Evolutionary conservation across 2,888 invertebrate genomes (phyloP).

Genomic region (Ophion ellenae): DNA sequence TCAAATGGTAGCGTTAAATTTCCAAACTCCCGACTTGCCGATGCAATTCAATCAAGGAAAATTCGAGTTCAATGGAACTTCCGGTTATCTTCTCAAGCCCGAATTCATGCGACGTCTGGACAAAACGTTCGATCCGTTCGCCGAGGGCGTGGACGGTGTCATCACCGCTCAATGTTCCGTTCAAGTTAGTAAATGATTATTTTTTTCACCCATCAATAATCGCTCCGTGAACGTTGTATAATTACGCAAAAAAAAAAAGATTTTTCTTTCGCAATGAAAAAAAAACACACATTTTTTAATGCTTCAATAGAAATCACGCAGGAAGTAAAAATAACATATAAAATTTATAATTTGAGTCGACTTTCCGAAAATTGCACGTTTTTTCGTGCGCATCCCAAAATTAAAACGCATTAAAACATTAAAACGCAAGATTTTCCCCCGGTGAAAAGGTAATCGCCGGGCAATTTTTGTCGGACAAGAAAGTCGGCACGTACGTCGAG

Average conservation of each 20-base stretch:
- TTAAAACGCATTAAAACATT: no score
- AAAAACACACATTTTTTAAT: no score
- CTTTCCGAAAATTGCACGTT: background rate
- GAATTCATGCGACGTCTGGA: constrained; percentile 90
- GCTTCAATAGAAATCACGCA: no score
- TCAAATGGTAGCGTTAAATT: constrained; percentile 90
- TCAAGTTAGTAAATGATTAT: constrained; percentile 81
- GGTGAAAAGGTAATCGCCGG: constrained; percentile 87
- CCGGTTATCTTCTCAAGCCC: constrained; percentile 89
- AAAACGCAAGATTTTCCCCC: background rate
- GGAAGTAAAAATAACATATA: no score
- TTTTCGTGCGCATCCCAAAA: no score
- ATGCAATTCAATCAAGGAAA: constrained; percentile 91
- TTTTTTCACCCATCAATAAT: constrained; percentile 44
- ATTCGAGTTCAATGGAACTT: constrained; percentile 90
- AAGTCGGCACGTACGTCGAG: constrained; percentile 90
- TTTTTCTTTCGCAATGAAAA: background rate
- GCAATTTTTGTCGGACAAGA: constrained; percentile 89
- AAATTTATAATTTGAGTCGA: no score
- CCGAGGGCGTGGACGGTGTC: constrained; percentile 90
- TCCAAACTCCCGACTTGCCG: constrained; percentile 89
- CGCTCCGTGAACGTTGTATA: background rate
- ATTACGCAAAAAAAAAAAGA: background rate
- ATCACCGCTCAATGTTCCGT: constrained; percentile 89
- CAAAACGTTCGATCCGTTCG: constrained; percentile 89